These are phyloP conservation scores for Amiota mariae DNA, from an alignment of 2,888 invertebrate genomes.

Conservation along the genomic window DNA sequence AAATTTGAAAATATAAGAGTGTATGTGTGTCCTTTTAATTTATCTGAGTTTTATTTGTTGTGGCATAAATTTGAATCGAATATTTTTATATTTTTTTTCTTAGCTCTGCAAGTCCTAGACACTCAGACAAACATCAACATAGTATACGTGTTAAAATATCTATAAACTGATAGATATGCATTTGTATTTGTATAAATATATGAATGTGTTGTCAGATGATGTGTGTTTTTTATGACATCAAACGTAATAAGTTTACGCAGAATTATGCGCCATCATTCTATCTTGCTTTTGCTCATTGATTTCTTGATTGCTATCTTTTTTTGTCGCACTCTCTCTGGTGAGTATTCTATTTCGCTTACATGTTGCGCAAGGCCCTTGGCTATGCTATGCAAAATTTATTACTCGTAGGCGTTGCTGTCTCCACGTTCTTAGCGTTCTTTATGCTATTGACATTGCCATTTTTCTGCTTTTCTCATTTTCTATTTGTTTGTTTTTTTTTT, in stretches of 20 bases:
- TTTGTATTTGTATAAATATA: no score
- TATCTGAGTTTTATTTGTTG: conserved; percentile 19
- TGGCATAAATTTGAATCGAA: conserved; percentile 21
- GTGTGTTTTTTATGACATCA: conserved; percentile 23
- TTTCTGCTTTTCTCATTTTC: background rate
- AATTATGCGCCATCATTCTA: background rate
- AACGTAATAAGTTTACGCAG: conserved; percentile 18
- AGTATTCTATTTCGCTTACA: conserved; percentile 41
- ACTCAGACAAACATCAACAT: no score
- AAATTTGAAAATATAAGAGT: background rate
- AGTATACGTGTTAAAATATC: no score
- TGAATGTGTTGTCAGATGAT: background rate
- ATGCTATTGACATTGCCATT: background rate
- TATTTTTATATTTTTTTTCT: background rate
- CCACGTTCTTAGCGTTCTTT: background rate
- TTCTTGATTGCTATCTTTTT: background rate
- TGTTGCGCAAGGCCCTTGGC: conserved; percentile 27
- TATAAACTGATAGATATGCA: no score
- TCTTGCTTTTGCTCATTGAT: background rate
- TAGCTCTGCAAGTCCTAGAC: no score
- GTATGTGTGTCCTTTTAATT: conserved; percentile 1
- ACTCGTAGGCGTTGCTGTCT: conserved; percentile 26
- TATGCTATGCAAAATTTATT: conserved; percentile 48
- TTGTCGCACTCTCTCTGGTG: background rate
- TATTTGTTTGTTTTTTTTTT: background rate